Evolutionary conservation across 2,797 vertebrate species (phyloP), one percentile per base, ranked within the genome.

Genomic region (Catharus ustulatus): DNA sequence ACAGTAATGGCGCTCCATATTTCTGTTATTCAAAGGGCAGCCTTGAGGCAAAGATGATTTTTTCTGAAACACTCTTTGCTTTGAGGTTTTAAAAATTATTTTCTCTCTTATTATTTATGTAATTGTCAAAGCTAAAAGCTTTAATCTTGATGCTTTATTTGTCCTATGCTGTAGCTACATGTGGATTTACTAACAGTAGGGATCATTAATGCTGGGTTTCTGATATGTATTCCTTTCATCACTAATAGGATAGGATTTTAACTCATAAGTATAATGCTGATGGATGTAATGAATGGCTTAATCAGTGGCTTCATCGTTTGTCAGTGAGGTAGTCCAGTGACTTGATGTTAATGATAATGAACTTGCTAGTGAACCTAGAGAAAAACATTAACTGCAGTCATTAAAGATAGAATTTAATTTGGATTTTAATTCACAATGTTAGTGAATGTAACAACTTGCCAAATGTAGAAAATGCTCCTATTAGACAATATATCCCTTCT

Each of bases 91-190:
- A 27, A 71, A 59, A 90, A 87, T 51, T 64, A 67, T 84, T 95
- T 92, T 94, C 22, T 84, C 52, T 84, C 61, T 88, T 40, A 29
- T 59, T 93, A 69, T 87, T 95, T 82, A 71, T 71, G 51, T 89
- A 82, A 92, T 94, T 94, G 80, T 73, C 32, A 80, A 77, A 91
- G 82, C 79, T 88, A 63, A 75, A 58, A 88, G 51, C 69, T 89
- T 95, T 95, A 87, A 87, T 95, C 59, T 71, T 54, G 29, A 30
- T 96, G 90, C 22, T 93, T 84, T 92, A 57, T 94, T 95, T 92
- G 59, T 89, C 57, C 86, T 89, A 13, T 15, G 36, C 49, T 76
- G 42, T 40, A 79, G 63, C 54, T 84, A 64, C 30, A 18, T 75
- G 72, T 85, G 84, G 82, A 73, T 95, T 94, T 94, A 63, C 81